Evolutionary conservation across 2,113 vertebrate genomes (phyloP).

Genomic region (Aspidoscelis tigris): DNA sequence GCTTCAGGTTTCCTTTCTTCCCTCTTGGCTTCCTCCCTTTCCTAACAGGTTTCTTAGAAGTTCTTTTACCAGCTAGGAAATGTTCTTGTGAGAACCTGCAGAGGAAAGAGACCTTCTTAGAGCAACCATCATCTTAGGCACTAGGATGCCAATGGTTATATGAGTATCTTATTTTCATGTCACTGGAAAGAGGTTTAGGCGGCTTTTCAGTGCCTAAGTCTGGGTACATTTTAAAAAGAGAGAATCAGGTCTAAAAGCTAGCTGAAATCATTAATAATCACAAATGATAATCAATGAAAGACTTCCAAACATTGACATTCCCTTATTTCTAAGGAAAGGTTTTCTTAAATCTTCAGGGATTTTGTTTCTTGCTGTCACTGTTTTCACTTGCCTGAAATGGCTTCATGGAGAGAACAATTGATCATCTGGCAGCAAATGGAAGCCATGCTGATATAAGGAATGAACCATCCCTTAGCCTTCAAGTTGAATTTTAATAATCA

Average conservation of each 20-base stretch:
- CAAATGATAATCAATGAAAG: no score
- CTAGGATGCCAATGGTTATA: background rate
- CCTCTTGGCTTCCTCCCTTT: background rate
- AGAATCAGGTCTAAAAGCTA: no score
- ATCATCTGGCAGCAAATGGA: background rate
- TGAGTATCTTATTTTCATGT: no score
- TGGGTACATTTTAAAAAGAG: background rate
- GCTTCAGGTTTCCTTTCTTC: background rate
- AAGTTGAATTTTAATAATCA: no score
- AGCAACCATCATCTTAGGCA: background rate
- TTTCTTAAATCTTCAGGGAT: background rate
- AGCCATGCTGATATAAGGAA: no score
- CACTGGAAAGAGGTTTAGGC: background rate
- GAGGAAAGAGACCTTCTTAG: background rate
- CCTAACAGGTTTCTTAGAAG: background rate
- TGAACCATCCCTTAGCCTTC: no score
- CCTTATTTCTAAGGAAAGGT: no score
- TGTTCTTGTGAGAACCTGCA: background rate
- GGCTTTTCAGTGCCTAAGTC: no score
- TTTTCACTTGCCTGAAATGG: background rate
- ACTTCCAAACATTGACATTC: no score
- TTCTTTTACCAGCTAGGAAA: background rate
- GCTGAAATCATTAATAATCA: no score
- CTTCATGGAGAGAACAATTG: background rate
- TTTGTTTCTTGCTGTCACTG: background rate